phyloP scores from a whole-genome alignment of 2,888 invertebrate species.

The Pristionchus exspectatus region DNA sequence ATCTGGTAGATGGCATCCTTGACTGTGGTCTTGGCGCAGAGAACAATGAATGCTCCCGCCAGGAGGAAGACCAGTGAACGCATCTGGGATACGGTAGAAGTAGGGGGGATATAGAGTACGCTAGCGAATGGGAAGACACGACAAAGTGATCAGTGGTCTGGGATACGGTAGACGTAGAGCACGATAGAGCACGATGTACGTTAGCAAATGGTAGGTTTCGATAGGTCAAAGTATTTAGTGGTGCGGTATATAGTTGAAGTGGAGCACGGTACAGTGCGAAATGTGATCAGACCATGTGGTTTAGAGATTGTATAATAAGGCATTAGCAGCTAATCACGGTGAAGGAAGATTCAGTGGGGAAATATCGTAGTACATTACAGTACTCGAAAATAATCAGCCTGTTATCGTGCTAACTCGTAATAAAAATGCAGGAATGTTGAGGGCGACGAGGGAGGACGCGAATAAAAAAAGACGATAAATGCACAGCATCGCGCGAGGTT shows the following conservation, averaged over 20 bases:
- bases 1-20: constrained; percentile 39
- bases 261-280: neutral
- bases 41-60: neutral
- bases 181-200: neutral
- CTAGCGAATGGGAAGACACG: neutral
- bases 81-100: neutral
- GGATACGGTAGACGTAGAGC: too few species aligned
- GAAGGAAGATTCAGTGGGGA: too few species aligned
- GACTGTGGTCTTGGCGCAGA: neutral
- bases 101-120: neutral
- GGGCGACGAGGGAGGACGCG: neutral
- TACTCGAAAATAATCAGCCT: too few species aligned
- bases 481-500: neutral
- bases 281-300: too few species aligned
- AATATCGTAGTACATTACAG: too few species aligned
- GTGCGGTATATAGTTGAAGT: too few species aligned
- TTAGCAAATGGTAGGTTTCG: too few species aligned
- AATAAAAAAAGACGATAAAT: constrained; percentile 28
- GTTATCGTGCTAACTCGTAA: neutral
- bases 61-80: neutral
- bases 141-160: neutral
- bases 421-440: neutral
- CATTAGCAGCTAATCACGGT: too few species aligned
- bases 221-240: too few species aligned
- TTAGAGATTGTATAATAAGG: too few species aligned